Evolutionary conservation across 2,797 vertebrate genomes (phyloP).

Genomic region (Typhlichthys eigenmanni): DNA sequence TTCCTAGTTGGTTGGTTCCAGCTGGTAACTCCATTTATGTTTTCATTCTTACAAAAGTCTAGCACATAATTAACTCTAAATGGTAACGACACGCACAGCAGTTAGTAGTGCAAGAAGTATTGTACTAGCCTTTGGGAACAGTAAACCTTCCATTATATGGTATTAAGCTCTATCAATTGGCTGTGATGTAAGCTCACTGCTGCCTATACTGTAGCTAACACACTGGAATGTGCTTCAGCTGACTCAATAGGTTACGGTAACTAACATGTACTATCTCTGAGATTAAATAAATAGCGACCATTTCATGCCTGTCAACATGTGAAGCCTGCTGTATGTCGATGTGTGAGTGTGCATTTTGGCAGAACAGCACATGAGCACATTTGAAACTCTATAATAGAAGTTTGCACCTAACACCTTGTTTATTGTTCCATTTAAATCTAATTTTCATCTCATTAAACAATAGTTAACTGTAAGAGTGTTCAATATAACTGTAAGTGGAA

Average conservation of each 20-base stretch:
- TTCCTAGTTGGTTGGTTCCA: too few species aligned
- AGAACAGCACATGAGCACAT: neutral
- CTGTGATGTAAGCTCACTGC: neutral
- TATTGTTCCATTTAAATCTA: constrained; percentile 25
- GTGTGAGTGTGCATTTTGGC: constrained; percentile 16
- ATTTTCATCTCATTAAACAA: constrained; percentile 10
- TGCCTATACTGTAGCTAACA: constrained; percentile 26
- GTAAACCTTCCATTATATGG: constrained; percentile 31
- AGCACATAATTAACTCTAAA: neutral
- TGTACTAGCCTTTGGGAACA: neutral
- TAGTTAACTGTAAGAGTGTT: constrained; percentile 23
- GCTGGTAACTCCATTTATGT: neutral
- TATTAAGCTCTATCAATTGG: constrained; percentile 7
- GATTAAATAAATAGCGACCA: constrained; percentile 26
- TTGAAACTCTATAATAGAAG: constrained; percentile 1
- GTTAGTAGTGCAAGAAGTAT: neutral
- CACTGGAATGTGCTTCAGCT: constrained; percentile 34
- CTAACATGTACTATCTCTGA: constrained; percentile 12
- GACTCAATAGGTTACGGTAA: constrained; percentile 27
- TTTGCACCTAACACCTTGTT: constrained; percentile 32
- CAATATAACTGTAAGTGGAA: constrained; percentile 21
- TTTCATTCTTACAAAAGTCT: neutral
- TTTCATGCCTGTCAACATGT: constrained; percentile 10
- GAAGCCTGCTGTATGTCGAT: constrained; percentile 21
- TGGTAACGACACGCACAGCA: neutral